These are phyloP conservation scores for Herpetotheres cachinnans DNA, from an alignment of 2,113 vertebrate species.

Conservation along the genomic window DNA sequence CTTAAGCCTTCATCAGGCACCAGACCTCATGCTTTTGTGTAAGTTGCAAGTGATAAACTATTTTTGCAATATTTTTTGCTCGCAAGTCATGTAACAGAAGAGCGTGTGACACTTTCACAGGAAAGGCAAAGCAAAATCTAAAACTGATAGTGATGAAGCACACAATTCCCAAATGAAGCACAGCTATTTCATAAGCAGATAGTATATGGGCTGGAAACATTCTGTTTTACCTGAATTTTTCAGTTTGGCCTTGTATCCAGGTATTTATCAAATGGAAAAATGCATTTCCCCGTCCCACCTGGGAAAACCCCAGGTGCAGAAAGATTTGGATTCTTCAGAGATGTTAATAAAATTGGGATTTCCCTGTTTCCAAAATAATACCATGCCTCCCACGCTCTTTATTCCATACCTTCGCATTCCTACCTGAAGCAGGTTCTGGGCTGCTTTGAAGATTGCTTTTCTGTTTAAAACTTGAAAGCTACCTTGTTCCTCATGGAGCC, in stretches of 20 bases:
- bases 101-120: fast-evolving
- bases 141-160: background rate
- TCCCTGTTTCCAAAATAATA: slow-evolving; percentile 69
- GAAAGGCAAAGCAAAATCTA: background rate
- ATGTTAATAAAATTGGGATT: slow-evolving; percentile 67
- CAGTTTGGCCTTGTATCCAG: background rate
- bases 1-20: background rate
- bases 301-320: slow-evolving; percentile 59
- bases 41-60: background rate
- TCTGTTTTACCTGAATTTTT: background rate
- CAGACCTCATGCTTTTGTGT: background rate
- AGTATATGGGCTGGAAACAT: background rate
- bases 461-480: slow-evolving; percentile 39
- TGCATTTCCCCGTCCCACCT: slow-evolving; percentile 40
- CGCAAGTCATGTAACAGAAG: background rate
- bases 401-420: slow-evolving; percentile 26
- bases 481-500: background rate
- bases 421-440: slow-evolving; percentile 38
- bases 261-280: slow-evolving; percentile 34
- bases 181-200: background rate
- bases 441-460: slow-evolving; percentile 59
- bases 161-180: background rate
- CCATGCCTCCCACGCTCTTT: slow-evolving; percentile 51
- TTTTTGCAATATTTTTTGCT: background rate
- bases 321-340: slow-evolving; percentile 33